These are phyloP conservation scores for Ranitomeya variabilis DNA, from an alignment of 2,113 vertebrate species.

Conservation along the genomic window DNA sequence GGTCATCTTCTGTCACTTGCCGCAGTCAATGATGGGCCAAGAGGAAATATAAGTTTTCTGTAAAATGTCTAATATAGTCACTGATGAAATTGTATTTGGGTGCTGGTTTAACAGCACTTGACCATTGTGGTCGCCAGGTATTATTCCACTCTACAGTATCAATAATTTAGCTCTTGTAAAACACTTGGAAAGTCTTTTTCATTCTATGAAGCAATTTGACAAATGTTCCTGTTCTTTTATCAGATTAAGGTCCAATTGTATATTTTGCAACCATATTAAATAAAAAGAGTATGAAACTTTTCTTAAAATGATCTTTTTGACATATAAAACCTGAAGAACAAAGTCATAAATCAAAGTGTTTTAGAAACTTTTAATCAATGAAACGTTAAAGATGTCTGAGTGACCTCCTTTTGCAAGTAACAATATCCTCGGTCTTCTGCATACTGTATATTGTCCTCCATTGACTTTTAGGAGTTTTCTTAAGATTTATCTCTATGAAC, in stretches of 20 bases:
- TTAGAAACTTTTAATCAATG: slow-evolving; percentile 49
- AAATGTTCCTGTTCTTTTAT: neutral
- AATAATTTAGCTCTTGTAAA: neutral
- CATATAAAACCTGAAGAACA: slow-evolving; percentile 28
- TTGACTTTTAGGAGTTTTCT: slow-evolving; percentile 12
- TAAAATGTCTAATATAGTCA: neutral
- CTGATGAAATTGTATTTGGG: neutral
- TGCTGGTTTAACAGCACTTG: too few relatives aligned
- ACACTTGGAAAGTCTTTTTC: neutral
- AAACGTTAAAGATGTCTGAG: slow-evolving; percentile 32
- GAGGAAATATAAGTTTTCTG: too few relatives aligned
- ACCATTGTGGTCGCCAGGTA: too few relatives aligned
- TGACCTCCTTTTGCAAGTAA: slow-evolving; percentile 32
- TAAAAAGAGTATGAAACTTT: slow-evolving; percentile 30
- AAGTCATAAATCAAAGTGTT: slow-evolving; percentile 37
- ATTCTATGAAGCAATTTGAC: neutral
- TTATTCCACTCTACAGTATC: neutral
- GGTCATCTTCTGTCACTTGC: too few relatives aligned
- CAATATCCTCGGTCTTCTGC: slow-evolving; percentile 16
- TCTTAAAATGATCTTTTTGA: slow-evolving; percentile 32
- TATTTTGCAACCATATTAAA: slow-evolving; percentile 16
- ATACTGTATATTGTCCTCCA: slow-evolving; percentile 16
- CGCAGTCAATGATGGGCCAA: too few relatives aligned
- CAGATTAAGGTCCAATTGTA: neutral
- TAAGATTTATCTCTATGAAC: slow-evolving; percentile 35